Base-by-base conservation (phyloP, 2,888 invertebrate species). In the Ligdia adustata region DNA sequence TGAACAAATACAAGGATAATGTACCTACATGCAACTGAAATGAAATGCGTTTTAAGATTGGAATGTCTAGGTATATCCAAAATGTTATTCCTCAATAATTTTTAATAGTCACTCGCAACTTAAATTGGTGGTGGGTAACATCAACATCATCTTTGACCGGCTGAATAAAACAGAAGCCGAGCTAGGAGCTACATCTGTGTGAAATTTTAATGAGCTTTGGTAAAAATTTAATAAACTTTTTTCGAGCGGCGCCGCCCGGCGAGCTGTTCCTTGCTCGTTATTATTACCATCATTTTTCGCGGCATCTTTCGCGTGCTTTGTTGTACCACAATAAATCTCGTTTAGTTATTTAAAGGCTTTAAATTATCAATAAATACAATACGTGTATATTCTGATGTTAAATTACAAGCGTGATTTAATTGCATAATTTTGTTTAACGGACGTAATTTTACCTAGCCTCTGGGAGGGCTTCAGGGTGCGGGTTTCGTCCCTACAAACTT, bases 161-260 rank as follows among this genome's bases (percentile, higher is more conserved):
- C 71, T 76, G 71, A 75, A 75, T 75, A 76, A 76, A 75, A 78
- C 75, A 78, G 64, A 65, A 71, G 69, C 63, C 64, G 52, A 62
- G 47, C 55, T 57, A 57, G 54, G 26, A 4, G 7, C 65, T 66
- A 55, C 62, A 56, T 60, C 51, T 67, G 70, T 75, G 68, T 69
- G 66, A 74, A 79, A 74, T 76, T 76, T 62, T 73, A 76, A 77
- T 76, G 62, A 67, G 66, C 54, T 60, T 59, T 50, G 56, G 45
- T 42, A 55, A 48, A 56, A 64, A 51, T 57, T 49, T 18, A 40
- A 45, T n/a, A 40, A 54, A 42, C 57, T 47, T 55, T 27, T 28
- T 24, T 39, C 38, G 32, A 37, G 24, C 18, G 39, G 15, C 40
- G 33, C 37, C 12, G 14, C 28, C 24, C n/a, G 3, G 35, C 31